Evolutionary conservation across 2,888 invertebrate genomes (phyloP).

Genomic region (Drosophila kambysellisi): DNA sequence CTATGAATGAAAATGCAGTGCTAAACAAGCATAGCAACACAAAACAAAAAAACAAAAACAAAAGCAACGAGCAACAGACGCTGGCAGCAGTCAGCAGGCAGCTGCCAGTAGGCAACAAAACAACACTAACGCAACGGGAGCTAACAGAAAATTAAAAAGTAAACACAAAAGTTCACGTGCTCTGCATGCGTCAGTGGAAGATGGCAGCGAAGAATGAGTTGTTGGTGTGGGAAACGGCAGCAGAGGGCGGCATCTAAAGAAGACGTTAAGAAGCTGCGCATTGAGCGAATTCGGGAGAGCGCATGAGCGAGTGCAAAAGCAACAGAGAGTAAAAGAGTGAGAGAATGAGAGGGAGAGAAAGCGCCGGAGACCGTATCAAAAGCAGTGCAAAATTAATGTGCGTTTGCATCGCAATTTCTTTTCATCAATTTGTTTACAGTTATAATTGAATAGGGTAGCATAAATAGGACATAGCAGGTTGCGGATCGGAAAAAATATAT

Average conservation of each 20-base stretch:
- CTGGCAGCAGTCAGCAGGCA: conserved; percentile 37
- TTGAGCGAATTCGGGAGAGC: conserved; percentile 33
- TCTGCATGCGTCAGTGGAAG: conserved; percentile 52
- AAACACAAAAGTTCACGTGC: conserved; percentile 79
- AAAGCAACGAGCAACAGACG: conserved; percentile 59
- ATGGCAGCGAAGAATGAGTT: conserved; percentile 15
- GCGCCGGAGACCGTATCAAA: conserved; percentile 14
- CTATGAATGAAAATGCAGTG: conserved; percentile 70
- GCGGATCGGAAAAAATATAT: background rate
- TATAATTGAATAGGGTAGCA: conserved; percentile 40
- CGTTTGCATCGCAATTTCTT: conserved; percentile 63
- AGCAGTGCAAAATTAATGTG: conserved; percentile 26
- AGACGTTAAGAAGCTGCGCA: conserved; percentile 56
- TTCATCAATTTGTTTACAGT: conserved; percentile 68
- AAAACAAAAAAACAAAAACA: conserved; percentile 39
- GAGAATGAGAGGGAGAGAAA: background rate
- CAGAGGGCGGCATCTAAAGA: conserved; percentile 11
- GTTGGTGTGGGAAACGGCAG: background rate
- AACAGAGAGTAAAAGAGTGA: conserved; percentile 8
- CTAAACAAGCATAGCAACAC: conserved; percentile 47
- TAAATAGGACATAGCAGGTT: background rate
- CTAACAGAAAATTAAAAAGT: conserved; percentile 73
- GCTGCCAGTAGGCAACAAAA: conserved; percentile 23
- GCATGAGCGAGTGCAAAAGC: conserved; percentile 41
- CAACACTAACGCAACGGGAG: conserved; percentile 36